phyloP scores from a whole-genome alignment of 2,797 vertebrate genomes.

The Poeciliopsis presidionis region DNA sequence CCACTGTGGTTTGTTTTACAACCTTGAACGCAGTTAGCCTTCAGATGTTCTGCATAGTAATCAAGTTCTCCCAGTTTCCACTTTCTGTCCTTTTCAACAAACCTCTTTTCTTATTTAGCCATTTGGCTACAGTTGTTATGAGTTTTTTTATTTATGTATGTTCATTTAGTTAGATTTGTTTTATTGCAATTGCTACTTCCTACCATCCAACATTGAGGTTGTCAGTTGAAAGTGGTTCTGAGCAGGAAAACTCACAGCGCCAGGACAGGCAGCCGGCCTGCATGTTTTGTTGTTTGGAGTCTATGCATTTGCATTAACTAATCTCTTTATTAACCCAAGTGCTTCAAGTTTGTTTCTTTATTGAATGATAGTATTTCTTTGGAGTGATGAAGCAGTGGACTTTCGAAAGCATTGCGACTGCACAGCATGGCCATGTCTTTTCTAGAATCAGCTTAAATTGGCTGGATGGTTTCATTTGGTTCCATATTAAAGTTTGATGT shows the following conservation, averaged over 20 bases:
- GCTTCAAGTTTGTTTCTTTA: neutral
- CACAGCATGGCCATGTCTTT: constrained; percentile 53
- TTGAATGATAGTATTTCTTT: constrained; percentile 37
- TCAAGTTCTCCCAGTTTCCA: constrained; percentile 53
- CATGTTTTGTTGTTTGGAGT: constrained; percentile 36
- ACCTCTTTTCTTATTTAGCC: constrained; percentile 53
- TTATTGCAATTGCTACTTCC: constrained; percentile 26
- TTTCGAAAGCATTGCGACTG: constrained; percentile 37
- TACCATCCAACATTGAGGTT: constrained; percentile 31
- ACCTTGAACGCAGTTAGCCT: constrained; percentile 78
- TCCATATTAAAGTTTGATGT: constrained; percentile 59
- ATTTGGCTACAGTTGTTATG: constrained; percentile 19
- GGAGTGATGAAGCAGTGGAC: constrained; percentile 37
- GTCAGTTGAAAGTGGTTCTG: constrained; percentile 22
- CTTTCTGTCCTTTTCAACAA: constrained; percentile 49
- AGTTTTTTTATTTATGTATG: constrained; percentile 27
- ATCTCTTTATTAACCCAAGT: constrained; percentile 9
- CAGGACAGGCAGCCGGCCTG: constrained; percentile 24
- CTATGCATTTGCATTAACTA: constrained; percentile 26
- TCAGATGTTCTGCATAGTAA: constrained; percentile 65
- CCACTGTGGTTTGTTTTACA: constrained; percentile 79
- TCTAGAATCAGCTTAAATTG: constrained; percentile 47
- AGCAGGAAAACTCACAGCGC: constrained; percentile 28
- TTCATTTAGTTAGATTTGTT: constrained; percentile 37
- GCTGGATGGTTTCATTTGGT: constrained; percentile 53